Evolutionary conservation across 2,113 vertebrate genomes (phyloP).

Genomic region (Origma solitaria): DNA sequence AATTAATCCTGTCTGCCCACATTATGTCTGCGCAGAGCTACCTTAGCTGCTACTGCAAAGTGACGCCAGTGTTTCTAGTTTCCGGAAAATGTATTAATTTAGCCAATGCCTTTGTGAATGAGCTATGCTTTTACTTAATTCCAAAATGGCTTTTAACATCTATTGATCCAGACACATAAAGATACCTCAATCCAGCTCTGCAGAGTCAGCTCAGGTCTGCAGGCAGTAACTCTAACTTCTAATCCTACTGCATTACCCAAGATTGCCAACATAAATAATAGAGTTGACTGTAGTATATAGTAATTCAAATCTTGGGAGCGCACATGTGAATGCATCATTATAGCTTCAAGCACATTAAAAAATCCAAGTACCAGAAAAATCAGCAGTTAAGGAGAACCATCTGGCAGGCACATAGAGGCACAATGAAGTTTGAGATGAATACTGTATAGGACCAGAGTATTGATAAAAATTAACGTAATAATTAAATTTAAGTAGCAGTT

Average conservation of each 20-base stretch:
- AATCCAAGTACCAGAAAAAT: background rate
- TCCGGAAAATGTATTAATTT: background rate
- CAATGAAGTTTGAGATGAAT: background rate
- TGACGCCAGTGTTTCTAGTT: background rate
- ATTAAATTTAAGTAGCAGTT: background rate
- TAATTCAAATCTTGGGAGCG: background rate
- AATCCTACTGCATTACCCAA: background rate
- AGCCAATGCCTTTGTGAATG: background rate
- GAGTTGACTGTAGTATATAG: background rate
- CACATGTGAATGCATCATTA: background rate
- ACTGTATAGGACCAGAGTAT: background rate
- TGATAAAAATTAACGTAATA: background rate
- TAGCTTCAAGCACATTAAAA: background rate
- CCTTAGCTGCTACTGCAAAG: background rate
- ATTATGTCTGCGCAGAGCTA: background rate
- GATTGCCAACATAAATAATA: background rate
- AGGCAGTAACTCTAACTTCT: background rate
- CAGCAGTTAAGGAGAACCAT: background rate
- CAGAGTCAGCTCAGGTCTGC: background rate
- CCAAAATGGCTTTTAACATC: constrained; percentile 7
- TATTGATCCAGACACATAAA: background rate
- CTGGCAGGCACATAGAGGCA: background rate
- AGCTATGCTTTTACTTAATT: background rate
- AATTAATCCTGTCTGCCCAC: background rate
- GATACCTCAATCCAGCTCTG: background rate